A percentile compares a stretch with the other conserved stretches of the same genome.
phyloP scores from a whole-genome alignment of 2,888 invertebrate species.

The Lobophora halterata region DNA sequence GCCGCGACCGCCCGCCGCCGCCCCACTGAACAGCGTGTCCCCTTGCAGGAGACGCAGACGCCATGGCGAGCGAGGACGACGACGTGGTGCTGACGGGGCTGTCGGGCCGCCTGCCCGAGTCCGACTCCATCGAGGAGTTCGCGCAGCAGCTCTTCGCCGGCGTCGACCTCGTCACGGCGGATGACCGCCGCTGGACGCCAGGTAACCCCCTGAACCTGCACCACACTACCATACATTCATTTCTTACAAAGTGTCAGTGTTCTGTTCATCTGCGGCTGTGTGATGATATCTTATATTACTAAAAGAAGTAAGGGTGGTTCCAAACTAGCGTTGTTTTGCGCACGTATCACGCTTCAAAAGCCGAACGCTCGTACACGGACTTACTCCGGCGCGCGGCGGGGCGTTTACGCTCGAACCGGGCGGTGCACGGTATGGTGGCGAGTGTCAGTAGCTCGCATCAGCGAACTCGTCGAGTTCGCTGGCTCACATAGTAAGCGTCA shows the following conservation, averaged over 20 bases:
- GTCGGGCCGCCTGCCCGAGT: conserved; percentile 95
- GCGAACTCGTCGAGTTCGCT: too few relatives aligned
- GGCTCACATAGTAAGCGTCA: too few relatives aligned
- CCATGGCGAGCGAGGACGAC: conserved; percentile 40
- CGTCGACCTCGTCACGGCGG: conserved; percentile 95
- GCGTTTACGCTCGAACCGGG: too few relatives aligned
- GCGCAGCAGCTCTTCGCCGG: conserved; percentile 93
- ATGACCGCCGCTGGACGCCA: conserved; percentile 93
- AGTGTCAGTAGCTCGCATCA: too few relatives aligned
- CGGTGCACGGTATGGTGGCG: too few relatives aligned
- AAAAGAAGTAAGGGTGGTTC: too few relatives aligned
- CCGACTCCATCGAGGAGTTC: conserved; percentile 95
- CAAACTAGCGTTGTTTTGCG: too few relatives aligned
- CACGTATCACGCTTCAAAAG: too few relatives aligned
- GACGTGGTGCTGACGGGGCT: conserved; percentile 92
- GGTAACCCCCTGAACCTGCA: conserved; percentile 49
- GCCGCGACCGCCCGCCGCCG: conserved; percentile 37
- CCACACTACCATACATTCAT: background rate
- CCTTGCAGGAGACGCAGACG: background rate
- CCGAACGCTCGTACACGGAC: too few relatives aligned
- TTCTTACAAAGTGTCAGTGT: background rate
- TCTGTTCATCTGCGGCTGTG: too few relatives aligned
- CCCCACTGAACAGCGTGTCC: background rate
- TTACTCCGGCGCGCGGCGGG: too few relatives aligned
- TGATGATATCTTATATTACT: background rate